Percentiles rank a stretch among this genome's conserved stretches.
phyloP scores from a whole-genome alignment of 2,113 vertebrate species.

The Mormyrus iriodes region DNA sequence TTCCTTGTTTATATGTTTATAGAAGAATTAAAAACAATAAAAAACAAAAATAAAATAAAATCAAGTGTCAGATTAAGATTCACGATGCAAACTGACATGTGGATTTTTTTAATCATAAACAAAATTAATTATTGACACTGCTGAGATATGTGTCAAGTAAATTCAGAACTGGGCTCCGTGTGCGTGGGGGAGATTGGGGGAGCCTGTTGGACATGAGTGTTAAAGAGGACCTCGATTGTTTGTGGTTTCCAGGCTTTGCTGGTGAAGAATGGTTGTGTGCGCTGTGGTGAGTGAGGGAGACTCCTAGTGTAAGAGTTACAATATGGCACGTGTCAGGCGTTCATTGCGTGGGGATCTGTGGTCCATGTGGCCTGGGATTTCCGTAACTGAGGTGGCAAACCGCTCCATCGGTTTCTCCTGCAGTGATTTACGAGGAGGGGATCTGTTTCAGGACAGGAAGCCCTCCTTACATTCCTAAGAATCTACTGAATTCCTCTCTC shows the following conservation, averaged over 20 bases:
- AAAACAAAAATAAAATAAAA: not conserved
- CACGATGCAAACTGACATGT: not conserved
- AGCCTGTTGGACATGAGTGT: not conserved
- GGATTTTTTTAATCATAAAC: not conserved
- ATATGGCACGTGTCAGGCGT: not conserved
- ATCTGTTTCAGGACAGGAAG: too few species aligned
- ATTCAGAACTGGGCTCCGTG: not conserved
- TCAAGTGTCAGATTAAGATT: not conserved
- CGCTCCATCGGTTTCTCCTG: not conserved
- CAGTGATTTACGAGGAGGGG: not conserved
- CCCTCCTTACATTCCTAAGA: not conserved
- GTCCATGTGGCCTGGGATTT: not conserved
- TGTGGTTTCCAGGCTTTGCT: constrained; percentile 7
- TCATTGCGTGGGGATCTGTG: not conserved
- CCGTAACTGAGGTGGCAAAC: not conserved
- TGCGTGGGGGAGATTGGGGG: not conserved
- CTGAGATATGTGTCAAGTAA: not conserved
- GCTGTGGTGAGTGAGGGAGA: not conserved
- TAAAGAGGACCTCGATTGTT: not conserved
- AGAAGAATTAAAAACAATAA: not conserved
- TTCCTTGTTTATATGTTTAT: not conserved
- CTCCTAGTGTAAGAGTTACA: not conserved
- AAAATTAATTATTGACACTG: not conserved
- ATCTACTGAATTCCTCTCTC: not conserved
- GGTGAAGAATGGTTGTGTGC: not conserved